Base-by-base conservation (phyloP, 2,888 invertebrate species). In the Dichetophora obliterata region DNA sequence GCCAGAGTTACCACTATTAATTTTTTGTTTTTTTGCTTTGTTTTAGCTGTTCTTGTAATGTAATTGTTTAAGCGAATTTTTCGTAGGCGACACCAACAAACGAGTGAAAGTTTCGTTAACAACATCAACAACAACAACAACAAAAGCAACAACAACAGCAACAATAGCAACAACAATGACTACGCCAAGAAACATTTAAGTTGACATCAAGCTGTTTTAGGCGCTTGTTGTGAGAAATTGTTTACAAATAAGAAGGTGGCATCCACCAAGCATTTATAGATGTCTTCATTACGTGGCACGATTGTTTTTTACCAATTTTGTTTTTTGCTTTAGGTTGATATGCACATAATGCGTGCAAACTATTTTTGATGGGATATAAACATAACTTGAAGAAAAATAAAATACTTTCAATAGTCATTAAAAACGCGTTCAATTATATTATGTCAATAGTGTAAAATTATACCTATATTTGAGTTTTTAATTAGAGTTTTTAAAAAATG, bases 221-320 rank as follows among this genome's bases (percentile, higher is more conserved):
- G 43, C 68, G 65, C 22, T 57, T 27, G 50, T 69, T 69, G 54
- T 71, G 59, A 69, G 52, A 81, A 81, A 81, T 81, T 81, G 82
- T 81, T 82, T 79, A 82, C 82, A 82, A 82, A 82, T 82, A 71
- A 22, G 71, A 19, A 37, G 57, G 59, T 31, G 54, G 9, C 57
- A 22, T 59, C 34, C 0, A 31, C 54, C 34, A 22, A 54, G 43
- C 59, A 27, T 59, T 59, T 31, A 19, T 59, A 48, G 31, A 34
- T 54, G 52, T 24, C 50, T 70, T 70, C 70, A 70, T 54, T 31
- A 27, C n/a, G 11, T 66, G 19, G 19, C 57, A 22, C 8, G 54
- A 54, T 22, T 54, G 19, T 19, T 6, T 22, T 22, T 19, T 54
- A 19, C 54, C 54, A 22, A n/a, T n/a, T 22, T 19, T 43, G 1